Conservation (phyloP, 2,797 vertebrate genomes). For the Labeo calbasu region DNA sequence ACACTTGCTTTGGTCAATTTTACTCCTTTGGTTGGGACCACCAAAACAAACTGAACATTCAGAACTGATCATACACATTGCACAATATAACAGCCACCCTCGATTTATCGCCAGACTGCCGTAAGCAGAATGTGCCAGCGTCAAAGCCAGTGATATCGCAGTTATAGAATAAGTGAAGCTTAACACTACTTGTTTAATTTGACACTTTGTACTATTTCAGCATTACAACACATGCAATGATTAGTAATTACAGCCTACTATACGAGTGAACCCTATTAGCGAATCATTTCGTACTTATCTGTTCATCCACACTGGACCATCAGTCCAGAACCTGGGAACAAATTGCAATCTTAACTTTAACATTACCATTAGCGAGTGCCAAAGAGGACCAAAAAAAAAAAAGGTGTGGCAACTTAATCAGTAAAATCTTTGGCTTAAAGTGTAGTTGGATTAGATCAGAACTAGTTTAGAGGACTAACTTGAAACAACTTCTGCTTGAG, state of each 20-base stretch:
- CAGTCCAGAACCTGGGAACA: constrained; percentile 65
- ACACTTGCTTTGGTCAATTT: background rate
- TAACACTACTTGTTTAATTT: constrained; percentile 47
- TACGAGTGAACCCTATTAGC: constrained; percentile 49
- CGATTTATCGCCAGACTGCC: constrained; percentile 36
- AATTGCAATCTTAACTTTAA: constrained; percentile 57
- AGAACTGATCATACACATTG: background rate
- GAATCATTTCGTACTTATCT: constrained; percentile 65
- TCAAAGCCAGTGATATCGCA: constrained; percentile 46
- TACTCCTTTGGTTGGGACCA: background rate
- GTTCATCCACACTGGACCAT: constrained; percentile 59
- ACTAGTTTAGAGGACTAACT: constrained; percentile 66
- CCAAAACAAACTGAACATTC: background rate
- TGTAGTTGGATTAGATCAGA: background rate
- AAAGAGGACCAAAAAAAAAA: background rate
- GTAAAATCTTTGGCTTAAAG: background rate
- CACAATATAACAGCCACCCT: constrained; percentile 1
- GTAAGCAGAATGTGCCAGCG: constrained; percentile 54
- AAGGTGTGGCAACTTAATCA: background rate
- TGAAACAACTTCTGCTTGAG: constrained; percentile 86
- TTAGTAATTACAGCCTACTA: constrained; percentile 58
- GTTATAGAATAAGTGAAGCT: constrained; percentile 60
- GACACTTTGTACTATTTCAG: constrained; percentile 40
- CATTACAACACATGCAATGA: constrained; percentile 58
- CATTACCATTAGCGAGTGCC: constrained; percentile 18